Base-by-base conservation (phyloP, 2,113 vertebrate genomes). In the Epinephelus moara region DNA sequence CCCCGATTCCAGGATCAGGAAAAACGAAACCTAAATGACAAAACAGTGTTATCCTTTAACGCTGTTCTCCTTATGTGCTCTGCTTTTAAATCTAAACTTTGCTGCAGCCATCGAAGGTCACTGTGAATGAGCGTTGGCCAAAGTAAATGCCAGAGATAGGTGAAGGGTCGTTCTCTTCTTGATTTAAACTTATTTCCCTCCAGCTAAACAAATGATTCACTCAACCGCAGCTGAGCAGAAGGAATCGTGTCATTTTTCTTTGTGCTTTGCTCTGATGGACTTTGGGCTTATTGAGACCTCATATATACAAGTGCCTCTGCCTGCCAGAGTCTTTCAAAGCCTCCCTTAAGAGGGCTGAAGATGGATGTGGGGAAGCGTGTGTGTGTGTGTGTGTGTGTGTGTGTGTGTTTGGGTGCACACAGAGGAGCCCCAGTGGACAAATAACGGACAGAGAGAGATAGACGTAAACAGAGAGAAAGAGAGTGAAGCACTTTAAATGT, bases 401-500 rank as follows among this genome's bases (percentile, higher is more conserved):
- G 72, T 78, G 74, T 84, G 85, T 89, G 81, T 91, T 64, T 82
- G 85, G 66, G 85, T 84, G 85, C 62, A 80, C 85, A 78, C 55
- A 82, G 77, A 88, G 72, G 68, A 86, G 89, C 90, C 94, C 93
- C 94, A 87, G 86, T 91, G 93, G 94, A 94, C 92, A 83, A 90
- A 94, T 93, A 94, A 94, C 86, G 63, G 85, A 91, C 82, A 79
- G 78, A 93, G 90, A 89, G 87, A 90, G 79, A 90, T 77, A 72
- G 88, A 93, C 78, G 61, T 80, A 90, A 89, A 90, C 80, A 63
- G 82, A 81, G 82, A 80, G 79, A 90, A 90, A 85, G 84, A 74
- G 89, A 88, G 82, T 78, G 79, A 85, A 91, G 89, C 91, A 92
- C 91, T 94, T 92, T 90, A 93, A 93, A 93, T 88, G 91, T 88